A percentile compares a stretch with the other conserved stretches of the same genome.
These are phyloP conservation scores for Balaeniceps rex DNA, from an alignment of 2,113 vertebrate genomes.

Conservation along the genomic window DNA sequence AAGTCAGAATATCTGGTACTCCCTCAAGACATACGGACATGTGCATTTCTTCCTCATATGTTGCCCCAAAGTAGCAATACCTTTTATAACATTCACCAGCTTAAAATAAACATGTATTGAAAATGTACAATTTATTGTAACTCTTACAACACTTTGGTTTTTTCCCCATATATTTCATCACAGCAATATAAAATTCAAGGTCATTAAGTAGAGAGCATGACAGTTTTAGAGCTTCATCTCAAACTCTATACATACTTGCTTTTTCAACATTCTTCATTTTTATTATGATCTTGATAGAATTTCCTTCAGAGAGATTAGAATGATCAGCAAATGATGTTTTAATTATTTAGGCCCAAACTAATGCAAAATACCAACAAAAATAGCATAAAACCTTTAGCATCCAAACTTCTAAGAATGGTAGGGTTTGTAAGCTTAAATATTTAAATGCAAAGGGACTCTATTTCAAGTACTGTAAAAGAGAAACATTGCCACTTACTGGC, in stretches of 20 bases:
- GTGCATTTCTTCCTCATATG: not conserved
- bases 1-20: not conserved
- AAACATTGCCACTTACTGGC: constrained; percentile 62
- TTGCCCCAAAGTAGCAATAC: not conserved
- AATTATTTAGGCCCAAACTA: not conserved
- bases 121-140: not conserved
- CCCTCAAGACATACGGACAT: not conserved
- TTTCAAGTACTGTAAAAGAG: not conserved
- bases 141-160: not conserved
- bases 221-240: not conserved
- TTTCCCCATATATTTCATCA: not conserved
- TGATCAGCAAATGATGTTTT: not conserved
- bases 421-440: not conserved
- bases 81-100: not conserved
- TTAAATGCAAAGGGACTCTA: not conserved
- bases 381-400: not conserved
- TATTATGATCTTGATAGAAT: not conserved
- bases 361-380: not conserved
- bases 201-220: not conserved
- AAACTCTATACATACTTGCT: not conserved
- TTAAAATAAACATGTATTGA: not conserved
- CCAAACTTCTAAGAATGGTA: not conserved
- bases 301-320: not conserved
- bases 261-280: not conserved
- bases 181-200: not conserved